Conservation (phyloP, 2,113 vertebrate genomes). For the Mobula birostris region DNA sequence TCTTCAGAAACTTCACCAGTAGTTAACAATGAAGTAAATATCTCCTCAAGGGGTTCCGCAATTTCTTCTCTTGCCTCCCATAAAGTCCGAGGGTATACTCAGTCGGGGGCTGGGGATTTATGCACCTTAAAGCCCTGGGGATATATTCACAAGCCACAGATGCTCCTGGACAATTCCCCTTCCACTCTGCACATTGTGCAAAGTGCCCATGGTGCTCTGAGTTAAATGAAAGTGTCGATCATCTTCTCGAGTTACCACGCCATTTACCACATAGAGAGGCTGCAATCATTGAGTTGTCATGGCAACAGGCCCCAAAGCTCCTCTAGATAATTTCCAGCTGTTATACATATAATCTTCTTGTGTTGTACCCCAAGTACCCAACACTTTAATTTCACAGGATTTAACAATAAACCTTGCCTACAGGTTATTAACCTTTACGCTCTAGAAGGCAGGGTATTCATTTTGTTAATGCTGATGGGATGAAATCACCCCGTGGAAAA, state of each 20-base stretch:
- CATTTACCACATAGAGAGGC: not conserved
- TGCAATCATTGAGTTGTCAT: not conserved
- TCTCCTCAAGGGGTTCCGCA: too few species aligned
- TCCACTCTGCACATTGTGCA: not conserved
- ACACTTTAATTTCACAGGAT: not conserved
- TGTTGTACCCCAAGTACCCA: not conserved
- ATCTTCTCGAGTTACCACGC: not conserved
- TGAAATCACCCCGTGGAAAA: constrained; percentile 1
- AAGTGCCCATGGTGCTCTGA: not conserved
- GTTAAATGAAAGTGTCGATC: not conserved
- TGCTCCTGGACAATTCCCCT: too few species aligned
- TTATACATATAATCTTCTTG: not conserved
- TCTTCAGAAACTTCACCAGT: too few species aligned
- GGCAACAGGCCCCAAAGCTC: not conserved
- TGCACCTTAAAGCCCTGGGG: too few species aligned
- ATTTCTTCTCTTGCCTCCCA: too few species aligned
- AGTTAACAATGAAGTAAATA: too few species aligned
- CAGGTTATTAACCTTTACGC: not conserved
- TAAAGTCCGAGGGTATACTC: too few species aligned
- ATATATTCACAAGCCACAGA: too few species aligned
- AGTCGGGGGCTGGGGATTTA: too few species aligned
- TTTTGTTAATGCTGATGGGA: not conserved
- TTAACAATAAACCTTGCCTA: not conserved
- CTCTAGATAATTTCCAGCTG: not conserved
- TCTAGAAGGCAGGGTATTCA: not conserved